Evolutionary conservation across 2,797 vertebrate species (phyloP).

Genomic region (Poeciliopsis presidionis): DNA sequence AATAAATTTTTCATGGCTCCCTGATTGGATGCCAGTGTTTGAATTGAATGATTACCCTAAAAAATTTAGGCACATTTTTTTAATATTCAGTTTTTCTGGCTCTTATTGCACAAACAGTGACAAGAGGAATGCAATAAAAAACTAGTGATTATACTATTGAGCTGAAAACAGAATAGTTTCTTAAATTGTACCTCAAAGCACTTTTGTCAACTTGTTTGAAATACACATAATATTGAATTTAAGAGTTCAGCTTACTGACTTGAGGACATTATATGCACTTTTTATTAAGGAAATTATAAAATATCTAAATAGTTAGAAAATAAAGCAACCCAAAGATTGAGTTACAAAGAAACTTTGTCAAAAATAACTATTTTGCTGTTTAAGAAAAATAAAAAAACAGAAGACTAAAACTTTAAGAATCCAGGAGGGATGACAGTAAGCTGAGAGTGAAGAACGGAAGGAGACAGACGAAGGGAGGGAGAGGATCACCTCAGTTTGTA

Average conservation of each 20-base stretch:
- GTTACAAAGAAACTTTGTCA: slow-evolving; percentile 56
- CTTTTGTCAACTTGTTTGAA: slow-evolving; percentile 34
- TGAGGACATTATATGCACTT: slow-evolving; percentile 18
- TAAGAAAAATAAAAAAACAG: slow-evolving; percentile 15
- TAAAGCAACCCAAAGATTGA: slow-evolving; percentile 48
- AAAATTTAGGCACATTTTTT: slow-evolving; percentile 1
- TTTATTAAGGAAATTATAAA: slow-evolving; percentile 44
- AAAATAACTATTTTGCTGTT: slow-evolving; percentile 65
- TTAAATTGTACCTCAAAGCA: slow-evolving; percentile 45
- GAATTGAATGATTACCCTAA: background rate
- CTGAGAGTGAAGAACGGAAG: slow-evolving; percentile 15
- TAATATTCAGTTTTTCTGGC: slow-evolving; percentile 19
- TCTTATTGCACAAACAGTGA: slow-evolving; percentile 32
- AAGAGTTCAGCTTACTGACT: slow-evolving; percentile 39
- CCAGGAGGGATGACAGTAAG: slow-evolving; percentile 27
- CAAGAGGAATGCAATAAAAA: slow-evolving; percentile 63
- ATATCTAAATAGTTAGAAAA: slow-evolving; percentile 37
- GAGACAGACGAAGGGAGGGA: slow-evolving; percentile 13
- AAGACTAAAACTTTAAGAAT: slow-evolving; percentile 57
- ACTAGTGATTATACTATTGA: slow-evolving; percentile 69
- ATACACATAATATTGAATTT: slow-evolving; percentile 36
- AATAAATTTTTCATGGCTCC: background rate
- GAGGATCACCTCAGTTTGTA: slow-evolving; percentile 68
- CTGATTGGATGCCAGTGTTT: slow-evolving; percentile 2
- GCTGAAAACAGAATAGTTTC: slow-evolving; percentile 53